Evolutionary conservation across 2,888 invertebrate species (phyloP).

Genomic region (Cantharis rustica): DNA sequence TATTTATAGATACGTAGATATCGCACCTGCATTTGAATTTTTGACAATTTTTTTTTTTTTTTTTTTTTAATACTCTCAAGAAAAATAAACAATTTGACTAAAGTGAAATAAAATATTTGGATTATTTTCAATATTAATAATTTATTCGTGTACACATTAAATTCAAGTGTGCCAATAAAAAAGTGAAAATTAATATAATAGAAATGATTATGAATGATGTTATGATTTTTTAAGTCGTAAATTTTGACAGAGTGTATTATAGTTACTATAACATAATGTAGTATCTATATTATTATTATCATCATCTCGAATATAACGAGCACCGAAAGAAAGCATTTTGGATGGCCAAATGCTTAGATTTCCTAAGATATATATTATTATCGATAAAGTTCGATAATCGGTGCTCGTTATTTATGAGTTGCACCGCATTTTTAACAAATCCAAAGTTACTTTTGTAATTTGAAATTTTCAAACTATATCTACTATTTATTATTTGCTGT

Average conservation of each 20-base stretch:
- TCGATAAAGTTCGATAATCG: neutral
- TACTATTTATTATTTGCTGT: too few species aligned
- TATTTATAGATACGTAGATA: too few species aligned
- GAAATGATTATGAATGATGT: neutral
- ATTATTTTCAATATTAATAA: neutral
- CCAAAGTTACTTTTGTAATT: neutral
- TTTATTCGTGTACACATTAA: neutral
- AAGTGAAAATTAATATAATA: neutral
- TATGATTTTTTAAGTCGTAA: neutral
- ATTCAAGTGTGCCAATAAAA: neutral
- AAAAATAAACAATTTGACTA: neutral
- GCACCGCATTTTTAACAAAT: neutral
- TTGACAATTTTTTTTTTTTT: too few species aligned
- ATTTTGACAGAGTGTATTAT: neutral
- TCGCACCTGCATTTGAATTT: too few species aligned
- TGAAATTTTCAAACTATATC: neutral
- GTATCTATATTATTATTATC: too few species aligned
- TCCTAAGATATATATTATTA: too few species aligned
- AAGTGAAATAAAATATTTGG: neutral
- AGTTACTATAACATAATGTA: too few species aligned
- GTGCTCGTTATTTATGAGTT: neutral
- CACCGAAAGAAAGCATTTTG: neutral
- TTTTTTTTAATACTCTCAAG: neutral
- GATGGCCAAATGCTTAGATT: too few species aligned
- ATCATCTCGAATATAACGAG: neutral